Evolutionary conservation across 2,888 invertebrate genomes (phyloP).

Genomic region (Hypsopygia costalis): DNA sequence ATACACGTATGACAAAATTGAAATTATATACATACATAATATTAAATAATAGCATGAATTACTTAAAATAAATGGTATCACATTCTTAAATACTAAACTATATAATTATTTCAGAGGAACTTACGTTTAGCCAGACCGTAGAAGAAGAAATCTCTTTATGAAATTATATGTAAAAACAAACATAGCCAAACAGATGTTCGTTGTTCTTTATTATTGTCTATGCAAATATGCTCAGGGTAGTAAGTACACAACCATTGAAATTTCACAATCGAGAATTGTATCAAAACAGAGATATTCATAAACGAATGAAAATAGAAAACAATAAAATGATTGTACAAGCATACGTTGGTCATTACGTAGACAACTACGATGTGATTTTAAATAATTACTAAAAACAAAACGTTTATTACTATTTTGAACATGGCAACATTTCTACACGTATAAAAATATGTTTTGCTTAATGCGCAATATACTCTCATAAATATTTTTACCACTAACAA

Average conservation of each 20-base stretch:
- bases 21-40: conserved; percentile 52
- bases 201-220: conserved; percentile 30
- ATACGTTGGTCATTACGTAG: conserved; percentile 27
- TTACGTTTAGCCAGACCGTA: conserved; percentile 69
- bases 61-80: conserved; percentile 77
- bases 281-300: conserved; percentile 22
- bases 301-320: conserved; percentile 12
- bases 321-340: conserved; percentile 21
- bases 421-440: conserved; percentile 78
- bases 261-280: conserved; percentile 45
- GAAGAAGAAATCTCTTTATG: conserved; percentile 50
- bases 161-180: conserved; percentile 40
- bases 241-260: conserved; percentile 77
- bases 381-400: conserved; percentile 42
- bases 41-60: conserved; percentile 49
- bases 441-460: conserved; percentile 75
- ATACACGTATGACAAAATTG: conserved; percentile 42
- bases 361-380: conserved; percentile 28
- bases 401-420: conserved; percentile 67
- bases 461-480: conserved; percentile 71
- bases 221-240: conserved; percentile 31
- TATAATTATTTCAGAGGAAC: conserved; percentile 71
- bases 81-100: conserved; percentile 70
- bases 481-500: conserved; percentile 67
- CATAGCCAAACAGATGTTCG: conserved; percentile 40